A percentile compares a stretch with the other conserved stretches of the same genome.
These are phyloP conservation scores for Eutolmus rufibarbis DNA, from an alignment of 2,888 invertebrate species.

Conservation along the genomic window DNA sequence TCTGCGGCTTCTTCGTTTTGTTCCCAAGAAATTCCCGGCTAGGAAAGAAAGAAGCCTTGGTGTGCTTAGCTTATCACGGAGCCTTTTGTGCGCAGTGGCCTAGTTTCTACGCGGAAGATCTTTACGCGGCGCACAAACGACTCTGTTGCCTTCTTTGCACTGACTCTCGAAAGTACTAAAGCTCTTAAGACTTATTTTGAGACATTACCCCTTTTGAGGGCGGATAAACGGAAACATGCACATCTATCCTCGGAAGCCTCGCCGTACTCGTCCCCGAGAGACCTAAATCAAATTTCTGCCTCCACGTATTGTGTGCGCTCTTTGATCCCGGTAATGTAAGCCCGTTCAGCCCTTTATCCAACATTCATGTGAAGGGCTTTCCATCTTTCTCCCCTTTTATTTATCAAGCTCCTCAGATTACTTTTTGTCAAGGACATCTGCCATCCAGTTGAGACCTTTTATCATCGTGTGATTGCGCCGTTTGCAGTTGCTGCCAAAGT, in stretches of 20 bases:
- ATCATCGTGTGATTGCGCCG: not conserved
- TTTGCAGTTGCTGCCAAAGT: constrained; percentile 6
- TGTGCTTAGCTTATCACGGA: not conserved
- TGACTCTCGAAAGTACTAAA: not conserved
- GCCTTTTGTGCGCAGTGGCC: not conserved
- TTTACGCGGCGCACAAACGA: not conserved
- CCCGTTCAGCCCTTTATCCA: not conserved
- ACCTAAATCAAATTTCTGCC: not conserved
- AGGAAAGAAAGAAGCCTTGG: not conserved
- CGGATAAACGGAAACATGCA: not conserved
- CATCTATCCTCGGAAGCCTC: not conserved
- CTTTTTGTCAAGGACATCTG: not conserved
- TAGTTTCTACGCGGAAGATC: not conserved
- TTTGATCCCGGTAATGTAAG: not conserved
- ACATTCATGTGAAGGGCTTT: not conserved
- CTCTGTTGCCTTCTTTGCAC: not conserved
- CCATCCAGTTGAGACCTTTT: constrained; percentile 5
- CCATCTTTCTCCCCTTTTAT: not conserved
- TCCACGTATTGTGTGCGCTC: not conserved
- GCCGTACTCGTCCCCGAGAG: not conserved
- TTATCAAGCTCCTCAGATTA: not conserved
- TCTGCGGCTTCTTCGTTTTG: not conserved
- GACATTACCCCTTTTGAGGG: not conserved
- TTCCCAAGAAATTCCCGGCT: not conserved
- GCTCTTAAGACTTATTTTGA: not conserved